A percentile compares a stretch with the other conserved stretches of the same genome.
phyloP scores from a whole-genome alignment of 2,113 vertebrate genomes.

The Mesoclemmys tuberculata region DNA sequence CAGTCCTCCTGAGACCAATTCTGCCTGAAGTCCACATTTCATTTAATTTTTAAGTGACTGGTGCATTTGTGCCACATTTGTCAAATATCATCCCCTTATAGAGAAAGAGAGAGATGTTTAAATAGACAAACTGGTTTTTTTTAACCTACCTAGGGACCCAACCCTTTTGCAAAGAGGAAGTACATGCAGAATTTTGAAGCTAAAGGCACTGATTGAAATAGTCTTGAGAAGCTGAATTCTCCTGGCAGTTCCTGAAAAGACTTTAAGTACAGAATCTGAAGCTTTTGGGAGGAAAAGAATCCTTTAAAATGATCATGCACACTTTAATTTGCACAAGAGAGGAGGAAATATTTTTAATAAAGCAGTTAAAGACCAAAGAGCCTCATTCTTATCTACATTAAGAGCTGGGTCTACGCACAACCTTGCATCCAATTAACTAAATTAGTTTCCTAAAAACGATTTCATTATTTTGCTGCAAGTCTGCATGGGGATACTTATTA shows the following conservation, averaged over 20 bases:
- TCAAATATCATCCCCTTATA: neutral
- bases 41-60: slow-evolving; percentile 30
- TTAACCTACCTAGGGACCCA: neutral
- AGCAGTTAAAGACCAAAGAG: neutral
- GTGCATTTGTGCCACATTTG: neutral
- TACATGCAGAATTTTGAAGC: neutral
- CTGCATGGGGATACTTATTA: neutral
- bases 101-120: neutral
- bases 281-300: slow-evolving; percentile 26
- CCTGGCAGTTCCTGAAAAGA: slow-evolving; percentile 40
- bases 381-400: neutral
- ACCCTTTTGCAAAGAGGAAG: neutral
- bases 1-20: slow-evolving; percentile 19
- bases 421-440: neutral
- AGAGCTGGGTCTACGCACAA: neutral
- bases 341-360: neutral
- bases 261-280: slow-evolving; percentile 30
- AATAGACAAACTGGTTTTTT: neutral
- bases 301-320: slow-evolving; percentile 44
- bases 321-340: slow-evolving; percentile 4
- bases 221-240: slow-evolving; percentile 6
- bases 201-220: neutral
- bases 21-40: neutral
- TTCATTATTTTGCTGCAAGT: neutral
- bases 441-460: accelerated